Evolutionary conservation across 2,888 invertebrate genomes (phyloP), one percentile per base, ranked within the genome.

Genomic region (Eristalinus aeneus): DNA sequence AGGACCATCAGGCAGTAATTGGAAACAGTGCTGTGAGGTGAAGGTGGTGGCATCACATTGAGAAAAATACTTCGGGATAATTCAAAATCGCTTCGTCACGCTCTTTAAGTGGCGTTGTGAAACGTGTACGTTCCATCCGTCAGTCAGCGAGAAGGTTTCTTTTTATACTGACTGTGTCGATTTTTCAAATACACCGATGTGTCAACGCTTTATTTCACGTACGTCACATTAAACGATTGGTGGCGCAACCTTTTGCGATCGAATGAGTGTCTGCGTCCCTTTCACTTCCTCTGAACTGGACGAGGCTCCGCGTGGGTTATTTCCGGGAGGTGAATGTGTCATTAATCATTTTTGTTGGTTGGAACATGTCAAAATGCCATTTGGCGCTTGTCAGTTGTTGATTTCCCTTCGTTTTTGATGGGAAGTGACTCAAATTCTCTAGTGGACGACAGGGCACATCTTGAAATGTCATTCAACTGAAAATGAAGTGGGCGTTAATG

Each of bases 331-430:
- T 36, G 31, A 16, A 32, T 64, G 67, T 46, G 63, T 64, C 80
- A 85, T 85, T 80, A 85, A 85, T 85, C 80, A 85, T 80, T 46
- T 67, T 67, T 34, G 32, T 39, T 67, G 61, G 20, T 58, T 23
- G 56, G 68, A 75, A 34, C 27, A 63, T 74, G 83, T 84, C 79
- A 80, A 80, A 80, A 80, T 76, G 75, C 65, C 71, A 22, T 75
- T 84, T 75, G 65, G 34, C 23, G 22, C 68, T 72, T 74, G 60
- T 36, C 12, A 27, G 20, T 53, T 27, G 12, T 67, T 20, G 39
- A 4, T 23, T 32, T 31, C 31, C 12, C 10, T 34, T 34, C 32
- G 16, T 32, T 58, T 22, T n/a, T 16, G 6, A 12, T 31, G 27
- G 60, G 10, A 31, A 68, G 63, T 69, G 76, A 69, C 69, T 46